A percentile compares a stretch with the other conserved stretches of the same genome.
Evolutionary conservation across 2,888 invertebrate genomes (phyloP).

Genomic region (Brachypalpus laphriformis): DNA sequence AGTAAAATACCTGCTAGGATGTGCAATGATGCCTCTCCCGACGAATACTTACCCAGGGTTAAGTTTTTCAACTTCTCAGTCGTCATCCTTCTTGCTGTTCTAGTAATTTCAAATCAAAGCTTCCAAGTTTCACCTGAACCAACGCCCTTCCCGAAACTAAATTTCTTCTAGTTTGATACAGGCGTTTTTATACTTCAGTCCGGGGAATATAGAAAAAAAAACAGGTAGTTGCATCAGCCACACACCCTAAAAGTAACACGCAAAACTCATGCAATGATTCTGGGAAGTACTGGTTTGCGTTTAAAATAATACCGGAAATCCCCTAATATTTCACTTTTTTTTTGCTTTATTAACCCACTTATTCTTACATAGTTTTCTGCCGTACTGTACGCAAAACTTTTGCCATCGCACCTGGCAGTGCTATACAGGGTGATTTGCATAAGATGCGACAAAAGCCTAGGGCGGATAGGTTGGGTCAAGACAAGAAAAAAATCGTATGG

Average conservation of each 20-base stretch:
- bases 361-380: background rate
- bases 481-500: too few species aligned
- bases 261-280: background rate
- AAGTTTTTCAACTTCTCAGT: slow-evolving; percentile 77
- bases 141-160: background rate
- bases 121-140: too few species aligned
- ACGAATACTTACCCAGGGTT: slow-evolving; percentile 78
- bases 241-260: too few species aligned
- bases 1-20: slow-evolving; percentile 29
- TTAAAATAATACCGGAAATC: too few species aligned
- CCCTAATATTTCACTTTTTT: too few species aligned
- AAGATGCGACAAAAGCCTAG: too few species aligned
- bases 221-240: slow-evolving; percentile 20
- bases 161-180: background rate
- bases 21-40: slow-evolving; percentile 28
- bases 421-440: too few species aligned
- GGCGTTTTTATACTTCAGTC: background rate
- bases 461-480: too few species aligned
- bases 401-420: background rate
- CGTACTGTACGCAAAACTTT: background rate
- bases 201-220: background rate
- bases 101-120: too few species aligned
- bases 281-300: too few species aligned
- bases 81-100: slow-evolving; percentile 76
- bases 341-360: too few species aligned